phyloP scores from a whole-genome alignment of 2,113 vertebrate species.

The Tyto alba region DNA sequence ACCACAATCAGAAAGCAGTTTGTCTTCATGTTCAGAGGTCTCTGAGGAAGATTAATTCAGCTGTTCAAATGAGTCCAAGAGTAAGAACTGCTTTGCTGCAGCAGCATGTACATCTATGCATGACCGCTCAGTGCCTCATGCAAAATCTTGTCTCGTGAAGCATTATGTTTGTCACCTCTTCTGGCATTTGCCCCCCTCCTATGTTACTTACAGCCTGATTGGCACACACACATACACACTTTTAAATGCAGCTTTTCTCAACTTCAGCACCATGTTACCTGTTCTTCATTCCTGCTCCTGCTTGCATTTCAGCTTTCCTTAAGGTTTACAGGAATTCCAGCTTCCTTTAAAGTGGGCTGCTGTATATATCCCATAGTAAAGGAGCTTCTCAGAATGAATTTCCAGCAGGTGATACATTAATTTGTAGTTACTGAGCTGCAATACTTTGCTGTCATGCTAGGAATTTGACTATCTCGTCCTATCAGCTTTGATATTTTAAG shows the following conservation, averaged over 20 bases:
- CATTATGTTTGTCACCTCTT: background rate
- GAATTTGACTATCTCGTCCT: background rate
- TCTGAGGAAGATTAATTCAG: background rate
- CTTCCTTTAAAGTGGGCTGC: background rate
- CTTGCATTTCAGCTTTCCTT: background rate
- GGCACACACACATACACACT: background rate
- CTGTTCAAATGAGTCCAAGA: background rate
- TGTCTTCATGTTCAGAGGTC: background rate
- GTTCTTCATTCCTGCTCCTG: background rate
- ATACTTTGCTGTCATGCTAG: background rate
- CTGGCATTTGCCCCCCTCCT: background rate
- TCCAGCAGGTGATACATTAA: background rate
- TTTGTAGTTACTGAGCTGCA: background rate
- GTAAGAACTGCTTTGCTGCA: background rate
- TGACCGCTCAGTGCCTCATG: background rate
- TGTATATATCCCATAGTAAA: background rate
- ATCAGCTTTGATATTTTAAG: background rate
- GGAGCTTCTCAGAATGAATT: background rate
- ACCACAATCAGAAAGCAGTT: background rate
- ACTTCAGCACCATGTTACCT: background rate
- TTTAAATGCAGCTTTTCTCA: background rate
- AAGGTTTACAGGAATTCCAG: background rate
- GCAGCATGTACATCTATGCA: background rate
- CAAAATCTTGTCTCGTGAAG: background rate
- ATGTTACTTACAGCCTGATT: background rate